These are phyloP conservation scores for Trochalopteron elliotii DNA, from an alignment of 2,113 vertebrate genomes.

Conservation along the genomic window DNA sequence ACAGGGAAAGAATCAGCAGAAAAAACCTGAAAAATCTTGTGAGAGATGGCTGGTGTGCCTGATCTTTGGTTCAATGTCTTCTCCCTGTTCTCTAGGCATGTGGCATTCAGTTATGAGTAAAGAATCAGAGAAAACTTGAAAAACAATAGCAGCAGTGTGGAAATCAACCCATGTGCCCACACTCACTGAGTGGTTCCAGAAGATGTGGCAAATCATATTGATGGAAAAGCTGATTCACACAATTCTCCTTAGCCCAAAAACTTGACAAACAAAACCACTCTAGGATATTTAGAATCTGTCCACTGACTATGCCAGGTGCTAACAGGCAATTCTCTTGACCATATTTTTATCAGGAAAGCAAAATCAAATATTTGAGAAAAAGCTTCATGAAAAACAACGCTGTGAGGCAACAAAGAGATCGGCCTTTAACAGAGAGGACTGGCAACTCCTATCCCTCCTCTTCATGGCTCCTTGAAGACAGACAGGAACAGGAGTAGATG, in stretches of 20 bases:
- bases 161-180: background rate
- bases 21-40: background rate
- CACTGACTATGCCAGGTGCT: background rate
- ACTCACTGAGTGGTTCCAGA: constrained; percentile 4
- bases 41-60: background rate
- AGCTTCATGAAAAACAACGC: background rate
- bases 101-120: background rate
- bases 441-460: background rate
- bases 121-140: constrained; percentile 9
- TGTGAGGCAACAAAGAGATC: background rate
- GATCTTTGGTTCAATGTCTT: background rate
- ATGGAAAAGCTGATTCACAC: constrained; percentile 32
- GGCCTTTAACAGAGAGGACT: background rate
- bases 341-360: background rate
- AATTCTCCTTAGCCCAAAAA: background rate
- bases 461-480: background rate
- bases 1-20: background rate
- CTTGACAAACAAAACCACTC: background rate
- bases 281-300: background rate
- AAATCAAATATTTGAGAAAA: background rate
- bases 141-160: constrained; percentile 12
- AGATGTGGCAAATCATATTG: background rate
- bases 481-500: background rate
- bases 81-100: background rate
- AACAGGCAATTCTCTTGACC: background rate